Base-by-base conservation (phyloP, 2,797 vertebrate species). In the Passerculus sandwichensis region DNA sequence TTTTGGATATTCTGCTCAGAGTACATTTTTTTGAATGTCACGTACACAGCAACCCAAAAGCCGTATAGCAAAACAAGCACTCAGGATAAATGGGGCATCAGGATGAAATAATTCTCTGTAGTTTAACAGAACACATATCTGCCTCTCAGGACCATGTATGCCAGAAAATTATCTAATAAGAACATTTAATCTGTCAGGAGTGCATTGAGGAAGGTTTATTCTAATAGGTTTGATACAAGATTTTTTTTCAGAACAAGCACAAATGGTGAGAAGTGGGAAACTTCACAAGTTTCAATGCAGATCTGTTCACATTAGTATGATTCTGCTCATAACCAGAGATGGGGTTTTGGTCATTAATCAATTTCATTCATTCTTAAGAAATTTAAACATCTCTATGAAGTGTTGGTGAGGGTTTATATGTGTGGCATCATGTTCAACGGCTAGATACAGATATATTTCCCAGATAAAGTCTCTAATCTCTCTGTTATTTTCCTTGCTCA, bases 21-120 rank as follows among this genome's bases (percentile, higher is more conserved):
- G 10, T 38, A n/a, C 5, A 40, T 40, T 10, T 47, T 77, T 53
- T 20, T 19, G 59, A 64, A 12, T 0, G 0, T 47, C 3, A 6
- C 2, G 53, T 15, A 38, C 6, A 65, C 62, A 79, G 7, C 3
- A 82, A 42, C 6, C 4, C 6, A 16, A 69, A 82, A 34, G 4
- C 17, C 60, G 8, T 25, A 5, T 26, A 57, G 20, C 5, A 40
- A 20, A 72, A 42, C 0, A 2, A 44, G 27, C 22, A 36, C 1
- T 60, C 12, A 36, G 36, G 22, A 82, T 59, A 47, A 82, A 70
- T 20, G 11, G 18, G 65, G 2, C 5, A 18, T 62, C 7, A 22
- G 8, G 32, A 57, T 54, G 2, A 65, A 71, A 69, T 44, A n/a
- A 42, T 85, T 79, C 6, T 32, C 2, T 50, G n/a, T 25, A 26